Base-by-base conservation (phyloP, 2,888 invertebrate species). In the Agonopterix alstromeriana region DNA sequence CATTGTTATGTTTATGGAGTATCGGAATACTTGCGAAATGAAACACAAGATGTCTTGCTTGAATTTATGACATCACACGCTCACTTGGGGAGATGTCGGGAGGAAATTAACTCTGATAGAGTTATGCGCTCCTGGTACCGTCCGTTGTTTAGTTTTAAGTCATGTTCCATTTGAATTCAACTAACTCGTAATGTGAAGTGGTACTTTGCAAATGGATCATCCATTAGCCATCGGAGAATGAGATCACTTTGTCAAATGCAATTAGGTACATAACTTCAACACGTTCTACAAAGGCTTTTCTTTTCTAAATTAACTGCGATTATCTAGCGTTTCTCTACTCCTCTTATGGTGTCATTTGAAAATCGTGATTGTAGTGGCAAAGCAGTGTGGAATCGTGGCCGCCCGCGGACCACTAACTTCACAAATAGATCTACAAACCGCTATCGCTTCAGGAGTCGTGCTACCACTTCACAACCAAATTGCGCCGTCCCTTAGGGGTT, bases 61-160 rank as follows among this genome's bases (percentile, higher is more conserved):
- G 61, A 68, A 69, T 68, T 65, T 69, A 73, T 63, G 63, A 61
- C 59, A 58, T 65, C 63, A 68, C 64, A 59, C 62, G 62, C 56
- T 50, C 48, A 48, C 42, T 46, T 36, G 38, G 36, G 36, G 7
- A 51, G 54, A 53, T 51, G 53, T 52, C 53, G 48, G 45, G 56
- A 56, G 63, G 65, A 69, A 67, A 72, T 70, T 67, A 70, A 70
- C 61, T 69, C 61, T 54, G 55, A 61, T 58, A 57, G 59, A 64
- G 65, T 67, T 65, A 60, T 63, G 60, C 50, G 44, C 53, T 55
- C 51, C 56, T 56, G 52, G 50, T 53, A 49, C 49, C 41, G 47
- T 44, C 50, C 45, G 27, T 27, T 42, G 46, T 48, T 48, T 50
- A n/a, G 38, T 38, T n/a, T 38, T 10, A 5, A 27, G 27, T 27